These are phyloP conservation scores for Manduca sexta DNA, from an alignment of 1,140 invertebrate genomes.

Conservation along the genomic window DNA sequence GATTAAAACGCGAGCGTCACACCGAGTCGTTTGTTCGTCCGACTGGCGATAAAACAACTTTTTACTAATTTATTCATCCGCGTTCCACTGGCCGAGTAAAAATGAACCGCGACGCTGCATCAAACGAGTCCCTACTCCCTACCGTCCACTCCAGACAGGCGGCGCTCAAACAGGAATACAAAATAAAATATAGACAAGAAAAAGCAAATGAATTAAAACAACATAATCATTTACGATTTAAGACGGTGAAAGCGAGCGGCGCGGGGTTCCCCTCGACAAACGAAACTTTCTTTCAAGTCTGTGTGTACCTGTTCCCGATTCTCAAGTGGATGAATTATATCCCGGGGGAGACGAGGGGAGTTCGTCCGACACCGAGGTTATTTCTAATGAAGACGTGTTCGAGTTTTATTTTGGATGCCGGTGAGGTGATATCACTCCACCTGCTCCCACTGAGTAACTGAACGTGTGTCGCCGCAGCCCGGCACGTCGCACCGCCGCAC, in stretches of 20 bases:
- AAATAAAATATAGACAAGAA: conserved; percentile 45
- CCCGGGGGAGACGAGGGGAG: conserved; percentile 56
- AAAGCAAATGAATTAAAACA: conserved; percentile 71
- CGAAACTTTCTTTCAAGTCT: conserved; percentile 68
- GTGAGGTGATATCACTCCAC: conserved; percentile 53
- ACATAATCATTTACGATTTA: conserved; percentile 70
- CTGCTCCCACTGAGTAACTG: conserved; percentile 31
- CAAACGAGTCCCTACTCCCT: conserved; percentile 30
- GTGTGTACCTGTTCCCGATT: conserved; percentile 60
- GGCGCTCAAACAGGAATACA: conserved; percentile 55
- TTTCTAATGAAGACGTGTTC: conserved; percentile 62
- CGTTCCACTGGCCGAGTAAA: conserved; percentile 19
- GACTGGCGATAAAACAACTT: conserved; percentile 16
- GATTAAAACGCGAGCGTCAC: conserved; percentile 12
- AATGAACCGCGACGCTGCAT: conserved; percentile 12
- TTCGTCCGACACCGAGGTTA: conserved; percentile 37
- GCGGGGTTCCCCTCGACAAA: conserved; percentile 55
- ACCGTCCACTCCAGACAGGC: conserved; percentile 60
- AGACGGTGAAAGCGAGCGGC: conserved; percentile 45
- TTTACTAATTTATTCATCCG: conserved; percentile 29
- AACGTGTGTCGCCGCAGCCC: not conserved
- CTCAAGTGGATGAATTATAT: conserved; percentile 69
- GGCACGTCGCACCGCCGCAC: not conserved
- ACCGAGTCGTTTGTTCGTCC: conserved; percentile 8
- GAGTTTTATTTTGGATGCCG: conserved; percentile 56